Evolutionary conservation across 2,888 invertebrate species (phyloP), one percentile per base, ranked within the genome.

Genomic region (Ptychoptera contaminata): DNA sequence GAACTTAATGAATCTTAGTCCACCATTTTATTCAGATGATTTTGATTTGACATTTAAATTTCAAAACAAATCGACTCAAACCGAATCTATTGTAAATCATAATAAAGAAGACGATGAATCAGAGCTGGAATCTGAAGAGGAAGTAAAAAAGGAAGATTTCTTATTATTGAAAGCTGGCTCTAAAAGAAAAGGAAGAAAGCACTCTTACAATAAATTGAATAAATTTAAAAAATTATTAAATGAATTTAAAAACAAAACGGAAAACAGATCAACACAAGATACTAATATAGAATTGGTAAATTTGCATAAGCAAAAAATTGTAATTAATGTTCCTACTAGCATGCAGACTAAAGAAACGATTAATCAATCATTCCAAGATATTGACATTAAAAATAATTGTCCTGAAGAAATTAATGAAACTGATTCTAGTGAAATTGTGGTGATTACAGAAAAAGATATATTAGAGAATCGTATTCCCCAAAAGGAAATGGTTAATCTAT

Each of bases 1-100:
- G 93, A 94, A 94, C 60, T 85, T 83, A 65, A 90, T 94, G 90
- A 85, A 83, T 60, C 64, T 94, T 41, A 81, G 84, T 14, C 76
- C 81, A 37, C 94, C 94, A 1, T 93, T 94, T 66, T 72, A 70
- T 14, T 59, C 65, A 51, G 23, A 23, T 23, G 23, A 23, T 7
- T 5, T 7, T 5, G 7, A 23, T 23, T 23, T 23, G 7, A 5
- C 23, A 5, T 7, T 23, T 5, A 23, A 23, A 3, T 3, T 23
- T 5, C 23, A 23, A 23, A 23, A 7, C 23, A 23, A 23, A 23
- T 23, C 23, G 3, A 59, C 56, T 2, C 64, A 64, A 55, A 64
- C 64, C 1, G 57, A 57, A 12, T 12, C 32, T 0, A n/a, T 41
- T 3, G 10, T 12, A 46, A 43, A 6, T 41, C 9, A 32, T 11